Base-by-base conservation (phyloP, 1,140 invertebrate species). In the Reticulitermes speratus region DNA sequence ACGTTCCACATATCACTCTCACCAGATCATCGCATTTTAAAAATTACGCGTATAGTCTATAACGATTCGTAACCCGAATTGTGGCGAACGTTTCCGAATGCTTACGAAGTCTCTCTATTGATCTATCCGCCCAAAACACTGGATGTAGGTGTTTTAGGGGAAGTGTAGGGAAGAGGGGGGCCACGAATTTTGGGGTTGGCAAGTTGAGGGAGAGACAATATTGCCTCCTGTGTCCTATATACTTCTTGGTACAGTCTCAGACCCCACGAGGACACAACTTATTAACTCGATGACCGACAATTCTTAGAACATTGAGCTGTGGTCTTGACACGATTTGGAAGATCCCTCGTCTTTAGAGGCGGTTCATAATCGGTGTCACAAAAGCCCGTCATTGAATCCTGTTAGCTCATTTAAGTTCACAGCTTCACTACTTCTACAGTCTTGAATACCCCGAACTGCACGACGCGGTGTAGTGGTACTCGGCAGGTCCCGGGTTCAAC, bases 91-190 rank as follows among this genome's bases (percentile, higher is more conserved):
- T 25, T n/a, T 9, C 65, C 65, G 65, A 75, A 75, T 25, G 9
- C 3, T 75, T 75, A 25, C 65, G 65, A 75, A 75, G 65, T 65
- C 65, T 75, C 65, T 30, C 65, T 75, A 75, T 75, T 75, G 65
- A 75, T 75, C 65, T 75, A 75, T 75, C 65, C 65, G 65, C 65
- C 65, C 65, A 75, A 75, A 75, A 75, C 65, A 75, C n/a, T 75
- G 65, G 65, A 75, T 75, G 65, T 75, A 75, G 65, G 65, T 75
- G 65, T 75, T 75, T n/a, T 75, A 75, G 65, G 65, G 65, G 65
- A 75, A n/a, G 21, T 65, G 8, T 65, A 65, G 25, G 59, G 59
- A 38, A 38, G 59, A n/a, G 25, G 59, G 65, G 25, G 25, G 65
- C n/a, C 65, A 30, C 65, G 65, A 75, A 75, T 75, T 75, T 75